These are phyloP conservation scores for Dysmachus trigonus DNA, from an alignment of 2,888 invertebrate genomes.

Conservation along the genomic window DNA sequence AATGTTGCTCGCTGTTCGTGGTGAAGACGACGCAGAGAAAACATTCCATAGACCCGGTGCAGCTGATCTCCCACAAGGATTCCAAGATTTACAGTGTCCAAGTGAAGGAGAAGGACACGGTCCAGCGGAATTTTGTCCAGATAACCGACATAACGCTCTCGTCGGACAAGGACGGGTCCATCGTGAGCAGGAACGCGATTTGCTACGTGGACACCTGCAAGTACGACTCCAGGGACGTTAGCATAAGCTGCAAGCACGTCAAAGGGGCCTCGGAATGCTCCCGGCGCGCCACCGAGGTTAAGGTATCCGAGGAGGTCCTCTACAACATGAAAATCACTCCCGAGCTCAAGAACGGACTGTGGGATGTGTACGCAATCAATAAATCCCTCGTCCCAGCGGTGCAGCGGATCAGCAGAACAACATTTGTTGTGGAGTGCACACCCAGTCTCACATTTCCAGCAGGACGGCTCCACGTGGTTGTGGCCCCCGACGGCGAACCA, in stretches of 20 bases:
- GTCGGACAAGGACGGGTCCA: constrained; percentile 61
- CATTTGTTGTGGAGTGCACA: constrained; percentile 60
- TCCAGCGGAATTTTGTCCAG: constrained; percentile 79
- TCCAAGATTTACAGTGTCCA: constrained; percentile 75
- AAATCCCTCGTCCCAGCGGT: constrained; percentile 57
- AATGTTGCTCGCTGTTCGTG: constrained; percentile 67
- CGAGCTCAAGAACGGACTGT: constrained; percentile 58
- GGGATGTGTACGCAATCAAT: constrained; percentile 58
- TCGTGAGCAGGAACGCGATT: constrained; percentile 56
- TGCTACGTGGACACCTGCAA: constrained; percentile 59
- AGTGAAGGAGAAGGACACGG: constrained; percentile 73
- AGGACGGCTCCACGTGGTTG: constrained; percentile 59
- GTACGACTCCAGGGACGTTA: constrained; percentile 53
- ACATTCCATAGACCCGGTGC: constrained; percentile 57
- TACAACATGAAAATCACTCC: constrained; percentile 58
- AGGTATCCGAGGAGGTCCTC: constrained; percentile 57
- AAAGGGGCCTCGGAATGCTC: constrained; percentile 53
- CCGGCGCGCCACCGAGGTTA: constrained; percentile 55
- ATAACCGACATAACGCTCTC: constrained; percentile 63
- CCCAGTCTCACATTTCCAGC: constrained; percentile 59
- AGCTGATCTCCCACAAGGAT: constrained; percentile 70
- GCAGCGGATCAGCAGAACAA: constrained; percentile 58
- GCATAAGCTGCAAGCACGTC: constrained; percentile 59
- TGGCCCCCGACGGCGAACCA: constrained; percentile 53
- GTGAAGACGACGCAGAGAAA: constrained; percentile 31